These are phyloP conservation scores for Chelidonichthys spinosus DNA, from an alignment of 2,797 vertebrate species.

Conservation along the genomic window DNA sequence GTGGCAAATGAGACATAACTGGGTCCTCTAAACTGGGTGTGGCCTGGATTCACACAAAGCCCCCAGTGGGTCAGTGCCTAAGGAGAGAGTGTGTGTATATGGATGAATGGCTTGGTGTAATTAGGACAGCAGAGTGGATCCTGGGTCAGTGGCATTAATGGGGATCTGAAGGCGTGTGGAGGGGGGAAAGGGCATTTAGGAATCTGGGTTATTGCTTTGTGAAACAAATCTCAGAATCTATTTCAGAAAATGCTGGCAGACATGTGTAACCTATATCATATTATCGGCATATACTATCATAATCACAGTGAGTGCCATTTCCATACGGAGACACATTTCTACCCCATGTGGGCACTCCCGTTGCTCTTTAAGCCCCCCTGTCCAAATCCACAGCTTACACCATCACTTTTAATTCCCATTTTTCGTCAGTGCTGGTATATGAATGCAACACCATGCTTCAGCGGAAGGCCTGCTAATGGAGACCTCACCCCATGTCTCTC, in stretches of 20 bases:
- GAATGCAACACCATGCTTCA: constrained; percentile 43
- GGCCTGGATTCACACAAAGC: constrained; percentile 75
- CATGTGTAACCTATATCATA: constrained; percentile 13
- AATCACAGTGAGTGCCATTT: constrained; percentile 5
- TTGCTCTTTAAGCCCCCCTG: constrained; percentile 29
- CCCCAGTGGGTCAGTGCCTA: constrained; percentile 68
- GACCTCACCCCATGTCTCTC: constrained; percentile 71
- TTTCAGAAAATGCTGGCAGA: constrained; percentile 22
- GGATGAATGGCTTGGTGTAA: constrained; percentile 47
- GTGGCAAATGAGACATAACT: constrained; percentile 55
- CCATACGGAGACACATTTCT: constrained; percentile 13
- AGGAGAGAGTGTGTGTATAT: constrained; percentile 58
- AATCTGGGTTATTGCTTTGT: constrained; percentile 45
- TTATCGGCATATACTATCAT: constrained; percentile 7
- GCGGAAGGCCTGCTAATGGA: constrained; percentile 75
- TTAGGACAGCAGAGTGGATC: constrained; percentile 46
- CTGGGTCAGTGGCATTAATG: constrained; percentile 26
- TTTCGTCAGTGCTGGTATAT: constrained; percentile 26
- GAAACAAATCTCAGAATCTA: constrained; percentile 18
- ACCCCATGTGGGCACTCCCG: neutral
- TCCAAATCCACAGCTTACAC: constrained; percentile 52
- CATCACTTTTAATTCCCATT: constrained; percentile 55
- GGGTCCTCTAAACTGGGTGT: constrained; percentile 65
- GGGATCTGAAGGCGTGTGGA: constrained; percentile 43
- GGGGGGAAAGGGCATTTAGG: neutral